These are phyloP conservation scores for Cyclophora albipunctata DNA, from an alignment of 2,888 invertebrate genomes.

Conservation along the genomic window DNA sequence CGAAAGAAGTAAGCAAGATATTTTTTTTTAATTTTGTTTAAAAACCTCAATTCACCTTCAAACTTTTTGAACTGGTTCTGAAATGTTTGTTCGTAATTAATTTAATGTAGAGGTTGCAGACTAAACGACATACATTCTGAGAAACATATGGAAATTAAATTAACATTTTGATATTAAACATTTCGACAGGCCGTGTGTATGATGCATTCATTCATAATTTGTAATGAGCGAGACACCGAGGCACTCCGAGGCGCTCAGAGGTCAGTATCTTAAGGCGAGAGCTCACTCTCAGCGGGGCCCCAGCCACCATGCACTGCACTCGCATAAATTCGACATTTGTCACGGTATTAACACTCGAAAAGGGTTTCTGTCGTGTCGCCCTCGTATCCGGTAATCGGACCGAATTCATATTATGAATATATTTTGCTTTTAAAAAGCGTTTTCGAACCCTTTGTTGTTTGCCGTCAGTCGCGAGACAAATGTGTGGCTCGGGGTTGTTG, in stretches of 20 bases:
- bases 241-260: slow-evolving; percentile 19
- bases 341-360: slow-evolving; percentile 73
- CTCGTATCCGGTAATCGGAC: slow-evolving; percentile 65
- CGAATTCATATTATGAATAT: slow-evolving; percentile 37
- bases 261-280: slow-evolving; percentile 34
- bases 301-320: slow-evolving; percentile 40
- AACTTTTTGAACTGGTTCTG: too few relatives aligned
- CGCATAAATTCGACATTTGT: slow-evolving; percentile 74
- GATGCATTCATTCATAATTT: slow-evolving; percentile 22
- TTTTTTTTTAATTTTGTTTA: too few relatives aligned
- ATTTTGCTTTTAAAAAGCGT: slow-evolving; percentile 40
- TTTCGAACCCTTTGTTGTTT: slow-evolving; percentile 43
- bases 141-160: too few relatives aligned
- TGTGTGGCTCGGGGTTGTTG: slow-evolving; percentile 8
- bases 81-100: too few relatives aligned
- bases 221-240: slow-evolving; percentile 11
- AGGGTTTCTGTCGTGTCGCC: slow-evolving; percentile 71
- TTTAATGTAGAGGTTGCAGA: too few relatives aligned
- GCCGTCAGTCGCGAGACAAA: slow-evolving; percentile 27
- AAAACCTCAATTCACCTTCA: too few relatives aligned
- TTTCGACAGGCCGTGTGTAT: too few relatives aligned
- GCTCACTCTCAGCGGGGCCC: slow-evolving; percentile 52
- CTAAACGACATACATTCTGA: too few relatives aligned
- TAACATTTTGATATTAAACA: too few relatives aligned
- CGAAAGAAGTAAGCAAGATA: too few relatives aligned